phyloP scores from a whole-genome alignment of 2,797 vertebrate genomes.

The Dendrocincla tyrannina region DNA sequence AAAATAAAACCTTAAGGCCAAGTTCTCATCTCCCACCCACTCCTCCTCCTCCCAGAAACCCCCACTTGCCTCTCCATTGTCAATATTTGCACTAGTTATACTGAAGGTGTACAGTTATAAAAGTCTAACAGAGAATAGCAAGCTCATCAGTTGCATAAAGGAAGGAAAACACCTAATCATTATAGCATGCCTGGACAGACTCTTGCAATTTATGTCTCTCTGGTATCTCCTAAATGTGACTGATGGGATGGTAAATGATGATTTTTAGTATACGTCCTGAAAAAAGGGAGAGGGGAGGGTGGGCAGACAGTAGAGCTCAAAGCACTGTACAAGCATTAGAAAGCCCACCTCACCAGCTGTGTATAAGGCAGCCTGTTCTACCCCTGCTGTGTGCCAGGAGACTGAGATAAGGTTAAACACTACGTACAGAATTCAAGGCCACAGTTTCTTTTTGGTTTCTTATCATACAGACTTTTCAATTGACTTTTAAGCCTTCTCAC shows the following conservation, averaged over 20 bases:
- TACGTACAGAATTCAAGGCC: conserved; percentile 22
- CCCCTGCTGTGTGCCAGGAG: neutral
- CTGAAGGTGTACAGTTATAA: neutral
- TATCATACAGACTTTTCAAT: conserved; percentile 31
- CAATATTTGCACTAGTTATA: conserved; percentile 18
- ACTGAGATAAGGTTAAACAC: neutral
- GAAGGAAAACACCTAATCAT: neutral
- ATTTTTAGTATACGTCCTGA: neutral
- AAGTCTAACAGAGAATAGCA: neutral
- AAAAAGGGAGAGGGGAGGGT: neutral
- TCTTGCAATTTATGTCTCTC: neutral
- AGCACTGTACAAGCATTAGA: neutral
- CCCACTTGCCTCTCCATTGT: neutral
- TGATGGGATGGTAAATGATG: neutral
- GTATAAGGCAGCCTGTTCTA: neutral
- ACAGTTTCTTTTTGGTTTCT: conserved; percentile 30
- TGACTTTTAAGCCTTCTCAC: conserved; percentile 35
- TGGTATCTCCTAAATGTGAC: neutral
- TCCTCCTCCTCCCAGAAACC: conserved; percentile 12
- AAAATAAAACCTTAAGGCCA: neutral
- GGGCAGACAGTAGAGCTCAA: neutral
- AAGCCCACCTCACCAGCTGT: neutral
- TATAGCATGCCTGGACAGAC: neutral
- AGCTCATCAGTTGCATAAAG: neutral
- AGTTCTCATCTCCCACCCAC: neutral